A percentile compares a stretch with the other conserved stretches of the same genome.
phyloP scores from a whole-genome alignment of 2,797 vertebrate species.

The Lophotriccus pileatus region DNA sequence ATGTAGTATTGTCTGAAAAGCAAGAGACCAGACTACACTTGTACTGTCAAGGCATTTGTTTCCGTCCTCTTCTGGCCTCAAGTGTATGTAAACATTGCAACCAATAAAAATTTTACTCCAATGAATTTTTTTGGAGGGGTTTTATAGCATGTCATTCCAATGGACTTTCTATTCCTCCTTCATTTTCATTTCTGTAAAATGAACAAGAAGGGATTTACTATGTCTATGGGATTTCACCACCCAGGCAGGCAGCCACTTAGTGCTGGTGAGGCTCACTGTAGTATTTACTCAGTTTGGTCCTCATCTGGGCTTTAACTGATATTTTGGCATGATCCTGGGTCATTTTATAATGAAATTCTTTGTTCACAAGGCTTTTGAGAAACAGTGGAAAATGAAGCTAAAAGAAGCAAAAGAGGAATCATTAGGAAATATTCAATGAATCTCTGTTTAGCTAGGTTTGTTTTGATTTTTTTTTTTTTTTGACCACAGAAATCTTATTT shows the following conservation, averaged over 20 bases:
- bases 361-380: slow-evolving; percentile 36
- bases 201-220: slow-evolving; percentile 67
- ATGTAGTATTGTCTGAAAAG: background rate
- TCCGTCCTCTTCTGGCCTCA: background rate
- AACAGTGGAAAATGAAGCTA: background rate
- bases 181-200: slow-evolving; percentile 81
- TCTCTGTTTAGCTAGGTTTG: background rate
- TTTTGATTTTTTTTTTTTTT: background rate
- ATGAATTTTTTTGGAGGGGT: background rate
- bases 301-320: slow-evolving; percentile 79
- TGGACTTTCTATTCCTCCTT: slow-evolving; percentile 69
- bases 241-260: slow-evolving; percentile 61
- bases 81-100: background rate
- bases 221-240: slow-evolving; percentile 74
- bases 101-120: background rate
- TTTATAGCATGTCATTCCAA: slow-evolving; percentile 65
- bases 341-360: background rate
- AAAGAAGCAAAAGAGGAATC: background rate
- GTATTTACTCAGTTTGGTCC: slow-evolving; percentile 69
- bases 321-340: background rate
- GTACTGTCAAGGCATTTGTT: background rate
- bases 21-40: background rate
- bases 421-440: background rate
- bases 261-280: slow-evolving; percentile 34
- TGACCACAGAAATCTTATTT: background rate